A percentile compares a stretch with the other conserved stretches of the same genome.
Evolutionary conservation across 1,140 invertebrate species (phyloP).

Genomic region (Branchinecta lynchi): DNA sequence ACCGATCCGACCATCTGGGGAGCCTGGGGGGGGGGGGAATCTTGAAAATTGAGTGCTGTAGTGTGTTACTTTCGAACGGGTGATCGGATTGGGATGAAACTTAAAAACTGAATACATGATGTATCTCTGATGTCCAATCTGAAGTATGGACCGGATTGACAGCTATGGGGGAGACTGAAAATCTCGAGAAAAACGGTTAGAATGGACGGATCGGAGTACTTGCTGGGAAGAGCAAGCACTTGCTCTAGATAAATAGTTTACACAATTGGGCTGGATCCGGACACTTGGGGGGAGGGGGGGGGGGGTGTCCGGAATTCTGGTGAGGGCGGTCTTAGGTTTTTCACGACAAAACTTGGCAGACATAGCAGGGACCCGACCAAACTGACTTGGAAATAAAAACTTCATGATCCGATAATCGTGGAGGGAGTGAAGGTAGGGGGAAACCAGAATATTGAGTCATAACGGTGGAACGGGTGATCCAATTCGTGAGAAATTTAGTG

Average conservation of each 20-base stretch:
- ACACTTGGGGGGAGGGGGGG: not conserved
- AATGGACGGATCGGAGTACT: not conserved
- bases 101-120: not conserved
- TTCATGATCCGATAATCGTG: too few species aligned
- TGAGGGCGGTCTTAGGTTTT: too few species aligned
- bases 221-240: conserved; percentile 1
- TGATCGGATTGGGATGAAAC: not conserved
- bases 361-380: too few species aligned
- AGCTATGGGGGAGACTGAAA: not conserved
- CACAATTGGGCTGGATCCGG: not conserved
- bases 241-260: not conserved
- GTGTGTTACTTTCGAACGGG: conserved; percentile 2
- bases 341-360: too few species aligned
- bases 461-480: not conserved
- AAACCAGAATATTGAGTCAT: too few species aligned
- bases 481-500: not conserved
- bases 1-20: too few species aligned
- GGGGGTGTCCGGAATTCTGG: not conserved
- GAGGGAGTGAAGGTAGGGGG: too few species aligned
- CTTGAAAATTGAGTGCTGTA: too few species aligned
- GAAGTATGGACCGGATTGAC: not conserved
- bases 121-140: not conserved
- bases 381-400: too few species aligned
- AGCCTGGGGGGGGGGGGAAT: too few species aligned
- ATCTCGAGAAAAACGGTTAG: conserved; percentile 5